These are phyloP conservation scores for Tupiocoris notatus DNA, from an alignment of 2,888 invertebrate species.

Conservation along the genomic window DNA sequence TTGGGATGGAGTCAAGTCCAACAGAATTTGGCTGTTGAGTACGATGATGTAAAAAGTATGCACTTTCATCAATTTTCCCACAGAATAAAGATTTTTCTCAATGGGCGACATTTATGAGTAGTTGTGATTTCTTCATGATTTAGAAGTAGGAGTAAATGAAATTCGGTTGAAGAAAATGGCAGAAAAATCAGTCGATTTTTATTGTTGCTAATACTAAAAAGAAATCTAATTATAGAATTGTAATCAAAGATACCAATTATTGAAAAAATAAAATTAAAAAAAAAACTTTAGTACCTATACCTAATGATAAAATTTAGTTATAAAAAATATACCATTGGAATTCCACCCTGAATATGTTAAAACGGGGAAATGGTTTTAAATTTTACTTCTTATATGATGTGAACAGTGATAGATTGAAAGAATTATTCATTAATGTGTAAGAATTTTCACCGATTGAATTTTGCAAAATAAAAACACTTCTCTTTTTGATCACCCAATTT, in stretches of 20 bases:
- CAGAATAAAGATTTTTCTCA: too few relatives aligned
- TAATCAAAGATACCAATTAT: conserved; percentile 31
- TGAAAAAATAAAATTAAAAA: background rate
- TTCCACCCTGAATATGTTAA: conserved; percentile 31
- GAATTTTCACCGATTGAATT: background rate
- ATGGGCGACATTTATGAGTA: too few relatives aligned
- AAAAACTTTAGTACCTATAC: conserved; percentile 4
- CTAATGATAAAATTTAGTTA: conserved; percentile 1
- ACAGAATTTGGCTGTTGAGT: too few relatives aligned
- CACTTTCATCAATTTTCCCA: too few relatives aligned
- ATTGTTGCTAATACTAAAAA: background rate
- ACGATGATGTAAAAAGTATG: too few relatives aligned
- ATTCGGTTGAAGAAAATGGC: background rate
- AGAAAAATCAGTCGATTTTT: background rate
- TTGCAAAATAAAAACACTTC: too few relatives aligned
- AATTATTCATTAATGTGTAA: background rate
- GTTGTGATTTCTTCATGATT: background rate
- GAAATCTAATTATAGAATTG: conserved; percentile 18
- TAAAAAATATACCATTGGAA: conserved; percentile 13
- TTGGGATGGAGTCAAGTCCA: too few relatives aligned
- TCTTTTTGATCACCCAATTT: background rate
- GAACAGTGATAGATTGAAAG: background rate
- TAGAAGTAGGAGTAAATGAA: background rate
- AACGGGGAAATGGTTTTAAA: conserved; percentile 22
- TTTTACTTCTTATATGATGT: background rate